Percentiles rank a stretch among this genome's conserved stretches.
phyloP scores from a whole-genome alignment of 2,888 invertebrate genomes.

The Drosophila nigritarsus region DNA sequence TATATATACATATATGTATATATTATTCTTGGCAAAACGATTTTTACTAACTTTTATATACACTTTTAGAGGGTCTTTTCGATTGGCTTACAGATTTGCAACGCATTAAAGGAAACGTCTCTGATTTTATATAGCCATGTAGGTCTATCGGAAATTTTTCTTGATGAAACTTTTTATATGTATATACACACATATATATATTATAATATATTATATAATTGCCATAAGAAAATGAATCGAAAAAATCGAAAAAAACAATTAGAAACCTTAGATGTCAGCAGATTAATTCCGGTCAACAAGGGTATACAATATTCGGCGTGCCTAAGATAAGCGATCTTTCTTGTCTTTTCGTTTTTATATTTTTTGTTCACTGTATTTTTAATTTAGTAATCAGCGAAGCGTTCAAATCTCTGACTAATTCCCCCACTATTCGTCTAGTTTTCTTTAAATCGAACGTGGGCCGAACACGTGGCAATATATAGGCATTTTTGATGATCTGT shows the following conservation, averaged over 20 bases:
- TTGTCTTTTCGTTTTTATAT: neutral
- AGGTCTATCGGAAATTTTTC: neutral
- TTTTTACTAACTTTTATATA: slow-evolving; percentile 7
- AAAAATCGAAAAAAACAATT: neutral
- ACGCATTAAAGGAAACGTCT: neutral
- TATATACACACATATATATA: no score
- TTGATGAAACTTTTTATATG: no score
- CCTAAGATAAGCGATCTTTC: neutral
- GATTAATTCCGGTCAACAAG: neutral
- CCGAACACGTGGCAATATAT: slow-evolving; percentile 34
- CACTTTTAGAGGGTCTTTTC: neutral
- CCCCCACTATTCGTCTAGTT: neutral
- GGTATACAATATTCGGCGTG: neutral
- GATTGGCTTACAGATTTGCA: neutral
- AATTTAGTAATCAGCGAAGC: slow-evolving; percentile 22
- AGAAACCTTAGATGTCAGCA: neutral
- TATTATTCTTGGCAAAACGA: slow-evolving; percentile 10
- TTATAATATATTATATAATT: neutral
- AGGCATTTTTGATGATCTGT: slow-evolving; percentile 25
- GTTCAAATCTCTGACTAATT: slow-evolving; percentile 16
- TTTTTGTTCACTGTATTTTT: slow-evolving; percentile 10
- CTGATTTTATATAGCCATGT: neutral
- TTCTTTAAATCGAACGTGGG: slow-evolving; percentile 22
- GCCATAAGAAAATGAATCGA: neutral
- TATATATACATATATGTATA: neutral